Percentiles rank a stretch among this genome's conserved stretches.
These are phyloP conservation scores for Xestia ashworthii DNA, from an alignment of 2,888 invertebrate species.

Conservation along the genomic window DNA sequence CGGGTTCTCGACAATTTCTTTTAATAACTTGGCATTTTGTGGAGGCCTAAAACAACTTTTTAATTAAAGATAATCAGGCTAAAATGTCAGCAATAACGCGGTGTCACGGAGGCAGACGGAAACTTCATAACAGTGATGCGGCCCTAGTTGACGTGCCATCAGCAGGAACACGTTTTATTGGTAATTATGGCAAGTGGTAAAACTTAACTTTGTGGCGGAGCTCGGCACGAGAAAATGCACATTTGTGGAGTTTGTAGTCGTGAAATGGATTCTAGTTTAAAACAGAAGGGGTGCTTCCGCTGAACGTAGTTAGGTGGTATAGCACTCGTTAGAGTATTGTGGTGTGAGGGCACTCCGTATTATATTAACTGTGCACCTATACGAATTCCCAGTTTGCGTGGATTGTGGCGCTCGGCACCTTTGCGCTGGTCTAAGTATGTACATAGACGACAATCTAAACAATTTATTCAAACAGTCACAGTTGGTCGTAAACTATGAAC, in stretches of 20 bases:
- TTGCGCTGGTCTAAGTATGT: slow-evolving; percentile 69
- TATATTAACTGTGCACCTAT: slow-evolving; percentile 68
- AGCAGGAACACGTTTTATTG: slow-evolving; percentile 85
- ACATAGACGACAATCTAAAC: slow-evolving; percentile 80
- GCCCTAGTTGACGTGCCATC: slow-evolving; percentile 79
- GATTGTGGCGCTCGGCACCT: slow-evolving; percentile 68
- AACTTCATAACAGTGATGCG: slow-evolving; percentile 85
- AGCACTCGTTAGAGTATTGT: slow-evolving; percentile 84
- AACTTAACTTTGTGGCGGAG: slow-evolving; percentile 84
- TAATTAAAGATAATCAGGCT: slow-evolving; percentile 88
- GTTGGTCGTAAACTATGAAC: slow-evolving; percentile 79
- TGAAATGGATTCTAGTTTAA: slow-evolving; percentile 88
- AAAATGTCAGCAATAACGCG: slow-evolving; percentile 85
- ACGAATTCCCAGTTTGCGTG: slow-evolving; percentile 57
- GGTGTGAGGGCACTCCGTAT: slow-evolving; percentile 75
- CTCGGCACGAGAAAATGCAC: slow-evolving; percentile 83
- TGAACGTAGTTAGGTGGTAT: slow-evolving; percentile 86
- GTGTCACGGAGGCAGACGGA: slow-evolving; percentile 81
- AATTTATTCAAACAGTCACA: slow-evolving; percentile 82
- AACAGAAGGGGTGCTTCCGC: slow-evolving; percentile 83
- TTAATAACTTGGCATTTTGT: slow-evolving; percentile 85
- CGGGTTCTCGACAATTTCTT: slow-evolving; percentile 84
- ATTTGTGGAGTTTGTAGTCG: slow-evolving; percentile 85
- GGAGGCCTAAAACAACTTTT: slow-evolving; percentile 87
- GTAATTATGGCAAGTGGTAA: slow-evolving; percentile 86